Conservation (phyloP, 1,140 invertebrate genomes). For the Bombus breviceps region DNA sequence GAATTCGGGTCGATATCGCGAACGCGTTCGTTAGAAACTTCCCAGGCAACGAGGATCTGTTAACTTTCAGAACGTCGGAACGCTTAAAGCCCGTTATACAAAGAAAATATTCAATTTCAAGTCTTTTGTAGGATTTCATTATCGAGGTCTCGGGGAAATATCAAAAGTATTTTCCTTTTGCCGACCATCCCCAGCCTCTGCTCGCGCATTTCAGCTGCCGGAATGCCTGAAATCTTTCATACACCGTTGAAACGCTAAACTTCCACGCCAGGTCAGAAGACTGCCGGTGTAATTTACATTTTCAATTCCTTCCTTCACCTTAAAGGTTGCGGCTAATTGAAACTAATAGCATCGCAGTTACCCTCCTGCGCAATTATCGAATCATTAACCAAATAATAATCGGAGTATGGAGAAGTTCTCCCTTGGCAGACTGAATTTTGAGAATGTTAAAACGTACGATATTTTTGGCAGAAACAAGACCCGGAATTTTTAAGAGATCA, state of each 20-base stretch:
- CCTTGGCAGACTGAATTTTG: background rate
- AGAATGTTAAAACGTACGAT: background rate
- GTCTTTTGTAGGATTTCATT: constrained; percentile 33
- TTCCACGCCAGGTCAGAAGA: background rate
- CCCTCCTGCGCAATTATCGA: background rate
- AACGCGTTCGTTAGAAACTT: constrained; percentile 16
- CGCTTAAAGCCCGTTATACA: constrained; percentile 30
- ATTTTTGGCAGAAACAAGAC: background rate
- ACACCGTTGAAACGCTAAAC: constrained; percentile 1
- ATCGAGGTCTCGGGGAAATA: constrained; percentile 22
- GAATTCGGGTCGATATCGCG: constrained; percentile 13
- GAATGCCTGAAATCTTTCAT: constrained; percentile 19
- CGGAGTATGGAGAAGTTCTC: background rate
- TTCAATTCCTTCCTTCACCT: background rate
- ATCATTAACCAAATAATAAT: background rate
- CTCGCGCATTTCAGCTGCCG: background rate
- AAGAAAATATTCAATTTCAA: constrained; percentile 39
- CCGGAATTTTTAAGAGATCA: no score
- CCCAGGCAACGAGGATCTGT: background rate
- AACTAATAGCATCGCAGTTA: background rate
- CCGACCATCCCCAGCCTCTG: background rate
- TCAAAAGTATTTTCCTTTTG: constrained; percentile 31
- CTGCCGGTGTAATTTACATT: constrained; percentile 1
- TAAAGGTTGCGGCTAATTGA: background rate
- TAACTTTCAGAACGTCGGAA: constrained; percentile 28